Percentiles rank a stretch among this genome's conserved stretches.
phyloP scores from a whole-genome alignment of 1,140 invertebrate genomes.

The Aphaenogaster floridana region DNA sequence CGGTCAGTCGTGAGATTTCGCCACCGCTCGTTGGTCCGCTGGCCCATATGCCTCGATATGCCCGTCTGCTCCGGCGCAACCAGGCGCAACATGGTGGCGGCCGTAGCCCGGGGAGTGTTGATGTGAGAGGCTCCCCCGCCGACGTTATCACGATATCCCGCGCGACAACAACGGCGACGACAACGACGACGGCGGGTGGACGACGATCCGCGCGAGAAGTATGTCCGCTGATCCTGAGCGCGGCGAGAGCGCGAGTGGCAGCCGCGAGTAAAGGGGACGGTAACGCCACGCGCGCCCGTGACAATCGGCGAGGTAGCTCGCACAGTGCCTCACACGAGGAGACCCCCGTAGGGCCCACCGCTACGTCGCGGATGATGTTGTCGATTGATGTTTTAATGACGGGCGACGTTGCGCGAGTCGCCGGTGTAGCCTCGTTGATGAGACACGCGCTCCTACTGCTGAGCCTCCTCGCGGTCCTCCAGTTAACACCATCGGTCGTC shows the following conservation, averaged over 20 bases:
- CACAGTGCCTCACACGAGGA: not conserved
- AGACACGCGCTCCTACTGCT: slow-evolving; percentile 75
- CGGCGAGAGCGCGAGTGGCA: slow-evolving; percentile 19
- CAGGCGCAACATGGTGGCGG: slow-evolving; percentile 62
- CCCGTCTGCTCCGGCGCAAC: not conserved
- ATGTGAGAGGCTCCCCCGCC: slow-evolving; percentile 44
- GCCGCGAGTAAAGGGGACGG: slow-evolving; percentile 19
- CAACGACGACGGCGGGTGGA: slow-evolving; percentile 52
- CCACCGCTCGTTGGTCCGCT: not conserved
- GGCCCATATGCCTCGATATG: slow-evolving; percentile 18
- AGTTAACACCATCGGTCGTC: slow-evolving; percentile 68
- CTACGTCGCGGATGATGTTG: slow-evolving; percentile 72
- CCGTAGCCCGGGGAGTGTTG: slow-evolving; percentile 46
- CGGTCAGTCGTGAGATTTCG: not conserved
- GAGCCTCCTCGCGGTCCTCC: not conserved
- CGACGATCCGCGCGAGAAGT: slow-evolving; percentile 53
- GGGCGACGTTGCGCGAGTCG: slow-evolving; percentile 67
- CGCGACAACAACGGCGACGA: slow-evolving; percentile 11
- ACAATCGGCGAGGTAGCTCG: not conserved
- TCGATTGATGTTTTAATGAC: slow-evolving; percentile 80
- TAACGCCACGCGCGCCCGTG: not conserved
- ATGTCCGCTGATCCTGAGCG: slow-evolving; percentile 59
- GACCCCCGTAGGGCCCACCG: not conserved
- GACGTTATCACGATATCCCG: slow-evolving; percentile 15
- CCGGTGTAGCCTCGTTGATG: slow-evolving; percentile 71